These are phyloP conservation scores for Danio aesculapii DNA, from an alignment of 2,797 vertebrate genomes.

Conservation along the genomic window DNA sequence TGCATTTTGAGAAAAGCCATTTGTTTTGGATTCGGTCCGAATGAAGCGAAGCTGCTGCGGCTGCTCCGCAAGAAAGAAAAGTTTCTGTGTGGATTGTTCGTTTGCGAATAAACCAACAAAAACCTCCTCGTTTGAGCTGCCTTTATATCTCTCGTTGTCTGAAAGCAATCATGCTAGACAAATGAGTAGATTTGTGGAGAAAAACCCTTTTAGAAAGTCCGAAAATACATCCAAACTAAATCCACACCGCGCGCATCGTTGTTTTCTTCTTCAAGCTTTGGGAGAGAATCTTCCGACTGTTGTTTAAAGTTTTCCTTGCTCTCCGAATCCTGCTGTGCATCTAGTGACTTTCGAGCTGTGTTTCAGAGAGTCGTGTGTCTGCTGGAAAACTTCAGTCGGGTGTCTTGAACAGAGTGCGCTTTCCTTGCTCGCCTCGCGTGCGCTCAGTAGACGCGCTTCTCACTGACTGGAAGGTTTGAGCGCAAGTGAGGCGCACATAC, in stretches of 20 bases:
- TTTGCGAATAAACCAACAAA: background rate
- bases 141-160: constrained; percentile 19
- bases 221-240: constrained; percentile 30
- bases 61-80: background rate
- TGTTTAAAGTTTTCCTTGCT: constrained; percentile 4
- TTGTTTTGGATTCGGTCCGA: background rate
- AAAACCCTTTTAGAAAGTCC: background rate
- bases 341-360: background rate
- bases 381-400: background rate
- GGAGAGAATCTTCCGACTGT: background rate
- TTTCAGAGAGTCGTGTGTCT: background rate
- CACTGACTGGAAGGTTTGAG: constrained; percentile 70
- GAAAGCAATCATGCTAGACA: constrained; percentile 46
- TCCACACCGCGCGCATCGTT: constrained; percentile 31
- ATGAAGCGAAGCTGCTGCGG: background rate
- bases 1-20: constrained; percentile 40
- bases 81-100: constrained; percentile 16
- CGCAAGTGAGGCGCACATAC: constrained; percentile 70
- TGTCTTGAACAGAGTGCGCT: background rate
- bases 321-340: constrained; percentile 8
- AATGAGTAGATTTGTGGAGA: constrained; percentile 8
- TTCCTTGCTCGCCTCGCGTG: background rate
- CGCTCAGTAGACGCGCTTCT: constrained; percentile 18
- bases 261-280: background rate
- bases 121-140: constrained; percentile 13